phyloP scores from a whole-genome alignment of 2,888 invertebrate genomes.

The Caenorhabditis sp. region DNA sequence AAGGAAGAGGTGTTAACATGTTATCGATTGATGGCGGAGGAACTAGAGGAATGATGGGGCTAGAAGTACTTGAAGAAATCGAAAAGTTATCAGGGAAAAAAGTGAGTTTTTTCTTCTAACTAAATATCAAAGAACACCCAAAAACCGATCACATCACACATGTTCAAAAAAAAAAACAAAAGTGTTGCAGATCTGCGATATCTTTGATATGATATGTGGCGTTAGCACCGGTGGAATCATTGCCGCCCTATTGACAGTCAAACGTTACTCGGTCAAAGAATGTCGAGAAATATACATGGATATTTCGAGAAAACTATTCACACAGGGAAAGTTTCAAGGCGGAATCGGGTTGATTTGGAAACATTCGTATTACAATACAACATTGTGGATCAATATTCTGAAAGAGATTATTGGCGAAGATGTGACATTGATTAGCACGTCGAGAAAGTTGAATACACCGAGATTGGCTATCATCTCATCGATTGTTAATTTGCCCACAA shows the following conservation, averaged over 20 bases:
- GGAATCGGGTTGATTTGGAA: conserved; percentile 72
- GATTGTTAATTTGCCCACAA: conserved; percentile 80
- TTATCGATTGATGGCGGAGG: conserved; percentile 90
- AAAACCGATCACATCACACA: not conserved
- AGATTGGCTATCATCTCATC: conserved; percentile 83
- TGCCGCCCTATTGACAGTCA: conserved; percentile 79
- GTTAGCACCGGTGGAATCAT: conserved; percentile 80
- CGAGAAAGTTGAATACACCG: conserved; percentile 51
- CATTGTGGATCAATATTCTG: conserved; percentile 82
- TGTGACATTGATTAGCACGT: conserved; percentile 59
- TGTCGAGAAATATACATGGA: conserved; percentile 73
- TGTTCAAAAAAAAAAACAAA: not conserved
- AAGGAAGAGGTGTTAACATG: conserved; percentile 79
- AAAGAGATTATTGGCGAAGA: conserved; percentile 72
- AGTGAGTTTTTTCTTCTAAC: too few relatives aligned
- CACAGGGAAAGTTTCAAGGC: conserved; percentile 49
- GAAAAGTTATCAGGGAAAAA: conserved; percentile 76
- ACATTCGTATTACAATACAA: conserved; percentile 88
- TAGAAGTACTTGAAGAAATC: conserved; percentile 82
- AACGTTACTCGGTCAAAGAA: conserved; percentile 76
- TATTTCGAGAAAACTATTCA: conserved; percentile 70
- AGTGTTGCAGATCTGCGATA: conserved; percentile 76
- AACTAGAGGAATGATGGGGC: conserved; percentile 83
- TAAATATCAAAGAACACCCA: not conserved
- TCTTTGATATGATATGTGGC: conserved; percentile 83